phyloP scores from a whole-genome alignment of 2,113 vertebrate genomes.

The Esox niger region DNA sequence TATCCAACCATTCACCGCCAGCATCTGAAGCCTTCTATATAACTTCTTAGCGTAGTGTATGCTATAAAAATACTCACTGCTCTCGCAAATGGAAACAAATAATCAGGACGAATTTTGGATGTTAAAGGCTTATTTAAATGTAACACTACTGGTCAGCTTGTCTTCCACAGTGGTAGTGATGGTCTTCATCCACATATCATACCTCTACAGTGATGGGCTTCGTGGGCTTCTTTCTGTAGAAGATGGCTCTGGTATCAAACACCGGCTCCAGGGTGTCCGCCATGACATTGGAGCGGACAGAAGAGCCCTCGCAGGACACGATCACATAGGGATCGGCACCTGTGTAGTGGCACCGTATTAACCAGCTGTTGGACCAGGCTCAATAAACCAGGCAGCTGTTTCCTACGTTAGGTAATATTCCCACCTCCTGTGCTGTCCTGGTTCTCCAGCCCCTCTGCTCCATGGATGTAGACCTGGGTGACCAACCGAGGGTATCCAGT shows the following conservation, averaged over 20 bases:
- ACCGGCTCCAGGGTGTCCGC: slow-evolving; percentile 68
- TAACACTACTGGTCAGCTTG: not conserved
- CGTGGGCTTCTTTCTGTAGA: slow-evolving; percentile 81
- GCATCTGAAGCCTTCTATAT: too few relatives aligned
- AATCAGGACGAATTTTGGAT: too few relatives aligned
- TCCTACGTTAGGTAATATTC: not conserved
- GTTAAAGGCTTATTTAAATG: too few relatives aligned
- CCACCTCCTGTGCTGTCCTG: slow-evolving; percentile 79
- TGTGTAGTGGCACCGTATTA: slow-evolving; percentile 43
- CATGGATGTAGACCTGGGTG: slow-evolving; percentile 80
- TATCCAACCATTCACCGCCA: not conserved
- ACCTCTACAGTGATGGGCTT: slow-evolving; percentile 86
- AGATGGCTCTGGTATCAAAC: slow-evolving; percentile 82
- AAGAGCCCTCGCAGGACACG: slow-evolving; percentile 82
- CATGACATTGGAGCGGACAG: slow-evolving; percentile 69
- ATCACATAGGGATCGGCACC: slow-evolving; percentile 86
- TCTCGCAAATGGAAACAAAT: too few relatives aligned
- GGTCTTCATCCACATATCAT: slow-evolving; percentile 30
- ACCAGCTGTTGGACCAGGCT: not conserved
- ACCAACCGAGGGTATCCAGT: slow-evolving; percentile 82
- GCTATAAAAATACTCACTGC: too few relatives aligned
- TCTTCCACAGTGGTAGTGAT: not conserved
- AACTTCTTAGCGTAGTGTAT: too few relatives aligned
- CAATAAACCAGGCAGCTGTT: not conserved
- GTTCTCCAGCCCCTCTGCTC: slow-evolving; percentile 78